Evolutionary conservation across 1,140 invertebrate genomes (phyloP).

Genomic region (Homalodisca vitripennis): DNA sequence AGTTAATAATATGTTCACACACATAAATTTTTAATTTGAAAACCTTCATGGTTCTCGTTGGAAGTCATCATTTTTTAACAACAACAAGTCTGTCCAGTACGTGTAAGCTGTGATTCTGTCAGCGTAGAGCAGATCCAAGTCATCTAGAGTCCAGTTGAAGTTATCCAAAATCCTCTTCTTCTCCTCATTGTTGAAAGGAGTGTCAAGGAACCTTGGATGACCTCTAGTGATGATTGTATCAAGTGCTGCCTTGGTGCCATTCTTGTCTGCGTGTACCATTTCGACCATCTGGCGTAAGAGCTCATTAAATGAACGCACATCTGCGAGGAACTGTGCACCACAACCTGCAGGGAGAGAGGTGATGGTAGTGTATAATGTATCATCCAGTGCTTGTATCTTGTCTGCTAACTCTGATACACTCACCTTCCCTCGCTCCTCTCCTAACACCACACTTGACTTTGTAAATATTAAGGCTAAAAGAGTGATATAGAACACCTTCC

Average conservation of each 20-base stretch:
- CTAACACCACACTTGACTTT: no score
- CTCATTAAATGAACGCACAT: not conserved
- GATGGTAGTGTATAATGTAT: not conserved
- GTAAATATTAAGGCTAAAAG: no score
- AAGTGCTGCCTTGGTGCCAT: not conserved
- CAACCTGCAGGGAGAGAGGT: not conserved
- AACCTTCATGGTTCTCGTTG: no score
- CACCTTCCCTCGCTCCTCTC: no score
- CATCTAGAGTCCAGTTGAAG: constrained; percentile 5
- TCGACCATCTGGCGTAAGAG: not conserved
- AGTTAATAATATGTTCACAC: no score
- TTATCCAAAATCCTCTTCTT: constrained; percentile 4
- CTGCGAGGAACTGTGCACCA: not conserved
- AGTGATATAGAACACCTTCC: no score
- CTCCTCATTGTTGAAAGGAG: not conserved
- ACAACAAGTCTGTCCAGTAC: not conserved
- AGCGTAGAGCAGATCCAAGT: not conserved
- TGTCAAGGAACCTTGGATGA: not conserved
- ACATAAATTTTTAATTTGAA: no score
- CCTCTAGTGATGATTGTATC: not conserved
- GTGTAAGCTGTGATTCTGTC: not conserved
- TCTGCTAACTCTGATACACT: no score
- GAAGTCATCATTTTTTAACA: constrained; percentile 2
- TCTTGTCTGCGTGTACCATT: not conserved
- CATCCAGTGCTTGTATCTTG: not conserved